Conservation (phyloP, 2,888 invertebrate species). For the Geotrupes spiniger region DNA sequence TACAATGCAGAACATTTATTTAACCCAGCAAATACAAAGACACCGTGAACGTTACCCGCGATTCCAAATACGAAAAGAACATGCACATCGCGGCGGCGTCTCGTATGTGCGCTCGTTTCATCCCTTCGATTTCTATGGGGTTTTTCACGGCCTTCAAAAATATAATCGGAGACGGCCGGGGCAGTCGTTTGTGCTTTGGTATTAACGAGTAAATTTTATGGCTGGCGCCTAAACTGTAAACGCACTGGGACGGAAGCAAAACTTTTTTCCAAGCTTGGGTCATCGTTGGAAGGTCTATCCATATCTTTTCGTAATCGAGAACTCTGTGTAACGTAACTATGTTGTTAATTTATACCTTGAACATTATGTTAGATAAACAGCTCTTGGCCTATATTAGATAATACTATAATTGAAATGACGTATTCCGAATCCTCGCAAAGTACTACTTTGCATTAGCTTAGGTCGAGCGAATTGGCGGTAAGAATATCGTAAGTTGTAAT, state of each 20-base stretch:
- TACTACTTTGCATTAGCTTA: no score
- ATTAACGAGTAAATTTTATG: constrained; percentile 64
- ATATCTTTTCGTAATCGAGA: constrained; percentile 66
- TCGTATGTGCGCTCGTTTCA: constrained; percentile 79
- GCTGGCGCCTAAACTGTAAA: constrained; percentile 70
- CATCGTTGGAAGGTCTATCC: constrained; percentile 66
- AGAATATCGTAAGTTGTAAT: no score
- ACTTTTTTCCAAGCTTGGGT: constrained; percentile 64
- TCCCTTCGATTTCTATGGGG: constrained; percentile 71
- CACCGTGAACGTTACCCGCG: constrained; percentile 61
- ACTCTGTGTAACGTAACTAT: constrained; percentile 52
- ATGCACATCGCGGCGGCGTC: constrained; percentile 91
- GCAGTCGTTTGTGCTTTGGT: constrained; percentile 57
- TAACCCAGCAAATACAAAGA: no score
- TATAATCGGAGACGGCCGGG: constrained; percentile 76
- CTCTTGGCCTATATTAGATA: no score
- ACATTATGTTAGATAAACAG: no score
- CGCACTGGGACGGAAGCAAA: constrained; percentile 67
- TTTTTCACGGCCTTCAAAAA: constrained; percentile 88
- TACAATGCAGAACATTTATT: constrained; percentile 21
- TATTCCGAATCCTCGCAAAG: no score
- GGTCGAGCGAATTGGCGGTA: no score
- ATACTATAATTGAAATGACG: no score
- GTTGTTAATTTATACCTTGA: no score
- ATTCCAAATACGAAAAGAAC: constrained; percentile 72